phyloP scores from a whole-genome alignment of 2,113 vertebrate genomes.

The Zosterops borbonicus region DNA sequence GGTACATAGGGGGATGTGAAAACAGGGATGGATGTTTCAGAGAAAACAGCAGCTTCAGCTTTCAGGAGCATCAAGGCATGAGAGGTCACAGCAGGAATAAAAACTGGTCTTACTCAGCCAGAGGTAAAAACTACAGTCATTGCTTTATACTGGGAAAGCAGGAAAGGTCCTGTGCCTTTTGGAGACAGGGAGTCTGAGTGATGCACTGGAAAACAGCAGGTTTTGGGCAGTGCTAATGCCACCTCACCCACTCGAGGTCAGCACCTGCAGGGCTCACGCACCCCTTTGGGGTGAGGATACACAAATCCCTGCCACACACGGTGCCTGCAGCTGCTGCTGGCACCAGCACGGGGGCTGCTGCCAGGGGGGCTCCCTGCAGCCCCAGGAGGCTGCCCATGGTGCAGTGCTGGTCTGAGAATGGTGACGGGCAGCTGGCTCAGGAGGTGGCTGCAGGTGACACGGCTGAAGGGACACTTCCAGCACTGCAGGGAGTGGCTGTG shows the following conservation, averaged over 20 bases:
- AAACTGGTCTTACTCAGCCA: neutral
- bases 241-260: neutral
- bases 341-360: neutral
- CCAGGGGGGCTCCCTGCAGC: neutral
- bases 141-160: neutral
- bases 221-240: neutral
- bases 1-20: fast-evolving
- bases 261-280: neutral
- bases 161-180: neutral
- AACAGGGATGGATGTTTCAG: neutral
- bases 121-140: neutral
- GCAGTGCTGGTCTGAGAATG: neutral
- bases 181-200: neutral
- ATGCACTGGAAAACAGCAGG: neutral
- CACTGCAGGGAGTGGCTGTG: fast-evolving
- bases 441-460: neutral
- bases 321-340: neutral
- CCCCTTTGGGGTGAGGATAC: fast-evolving
- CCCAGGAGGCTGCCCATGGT: neutral
- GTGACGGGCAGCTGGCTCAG: neutral
- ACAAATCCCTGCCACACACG: neutral
- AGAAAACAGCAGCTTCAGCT: neutral
- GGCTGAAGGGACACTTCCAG: neutral
- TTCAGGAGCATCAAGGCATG: neutral
- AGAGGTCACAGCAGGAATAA: neutral